These are phyloP conservation scores for Epizoanthus illoricatus DNA, from an alignment of 92 coral and sea anemone species.

Conservation along the genomic window DNA sequence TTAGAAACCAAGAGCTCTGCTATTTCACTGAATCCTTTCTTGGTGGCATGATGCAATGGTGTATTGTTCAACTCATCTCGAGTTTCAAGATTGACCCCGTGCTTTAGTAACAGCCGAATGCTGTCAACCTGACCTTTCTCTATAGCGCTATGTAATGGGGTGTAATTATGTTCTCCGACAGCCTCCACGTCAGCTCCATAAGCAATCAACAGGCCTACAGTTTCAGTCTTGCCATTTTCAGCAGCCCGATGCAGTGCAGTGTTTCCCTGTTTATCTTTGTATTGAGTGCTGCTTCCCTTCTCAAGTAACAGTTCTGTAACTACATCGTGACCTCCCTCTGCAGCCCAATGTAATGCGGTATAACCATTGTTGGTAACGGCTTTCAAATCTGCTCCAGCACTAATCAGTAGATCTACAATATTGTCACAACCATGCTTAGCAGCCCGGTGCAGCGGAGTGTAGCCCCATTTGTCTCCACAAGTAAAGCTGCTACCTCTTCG, in stretches of 20 bases:
- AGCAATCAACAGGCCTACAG: not conserved
- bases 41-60: conserved; percentile 1
- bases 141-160: conserved; percentile 14
- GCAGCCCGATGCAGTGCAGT: conserved; percentile 5
- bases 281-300: not conserved
- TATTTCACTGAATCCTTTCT: not conserved
- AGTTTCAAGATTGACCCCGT: conserved; percentile 1
- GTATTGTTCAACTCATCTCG: not conserved
- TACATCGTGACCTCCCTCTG: not conserved
- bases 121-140: not conserved
- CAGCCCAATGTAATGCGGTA: conserved; percentile 19
- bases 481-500: not conserved
- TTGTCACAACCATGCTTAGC: not conserved
- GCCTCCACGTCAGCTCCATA: not conserved
- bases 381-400: not conserved
- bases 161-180: conserved; percentile 9
- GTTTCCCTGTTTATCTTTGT: not conserved
- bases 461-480: not conserved
- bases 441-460: not conserved
- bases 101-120: not conserved
- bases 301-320: not conserved
- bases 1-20: not conserved
- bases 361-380: not conserved
- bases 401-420: not conserved
- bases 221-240: conserved; percentile 4